Evolutionary conservation across 2,888 invertebrate genomes (phyloP), one percentile per base, ranked within the genome.

Genomic region (Cephus sareptanus): DNA sequence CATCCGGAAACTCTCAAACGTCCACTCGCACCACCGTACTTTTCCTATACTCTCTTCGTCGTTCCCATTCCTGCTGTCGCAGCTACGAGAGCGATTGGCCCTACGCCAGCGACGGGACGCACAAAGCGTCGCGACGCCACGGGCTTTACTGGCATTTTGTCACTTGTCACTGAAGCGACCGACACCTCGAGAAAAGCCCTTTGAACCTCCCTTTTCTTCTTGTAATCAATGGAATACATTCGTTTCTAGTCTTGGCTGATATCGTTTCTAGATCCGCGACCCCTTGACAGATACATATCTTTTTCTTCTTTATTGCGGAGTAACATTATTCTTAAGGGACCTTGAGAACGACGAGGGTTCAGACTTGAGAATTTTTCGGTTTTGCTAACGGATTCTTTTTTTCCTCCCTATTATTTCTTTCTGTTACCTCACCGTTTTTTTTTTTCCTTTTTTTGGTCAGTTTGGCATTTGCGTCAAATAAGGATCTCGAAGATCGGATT

Each of bases 71-170:
- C 40, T 40, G 15, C 40, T 40, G 15, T 40, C 40, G 40, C 40
- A 80, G 77, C 73, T 70, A 79, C 77, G 79, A 77, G 75, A 68
- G 74, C 83, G 81, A 84, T 82, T 85, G 82, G 85, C 84, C 75
- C 71, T 76, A 69, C 79, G 83, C 84, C 84, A 84, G 80, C 84
- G 82, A 85, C 83, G 82, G 76, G 85, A 84, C 80, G 81, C 82
- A 81, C 76, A 82, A 75, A 71, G 78, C 73, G 75, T 71, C 78
- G 78, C 77, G 77, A 77, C 77, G 74, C 77, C 69, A 30, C 75
- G 1, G 70, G 31, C 30, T 31, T 33, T 33, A 77, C 75, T 78
- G 79, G 79, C 85, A 79, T 85, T 85, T 82, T 85, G 84, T 85
- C 85, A 85, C 83, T 76, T 76, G 84, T 82, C 78, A 80, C 76